Evolutionary conservation across 1,140 invertebrate genomes (phyloP), one percentile per base, ranked within the genome.

Genomic region (Drosophila pectinifera): DNA sequence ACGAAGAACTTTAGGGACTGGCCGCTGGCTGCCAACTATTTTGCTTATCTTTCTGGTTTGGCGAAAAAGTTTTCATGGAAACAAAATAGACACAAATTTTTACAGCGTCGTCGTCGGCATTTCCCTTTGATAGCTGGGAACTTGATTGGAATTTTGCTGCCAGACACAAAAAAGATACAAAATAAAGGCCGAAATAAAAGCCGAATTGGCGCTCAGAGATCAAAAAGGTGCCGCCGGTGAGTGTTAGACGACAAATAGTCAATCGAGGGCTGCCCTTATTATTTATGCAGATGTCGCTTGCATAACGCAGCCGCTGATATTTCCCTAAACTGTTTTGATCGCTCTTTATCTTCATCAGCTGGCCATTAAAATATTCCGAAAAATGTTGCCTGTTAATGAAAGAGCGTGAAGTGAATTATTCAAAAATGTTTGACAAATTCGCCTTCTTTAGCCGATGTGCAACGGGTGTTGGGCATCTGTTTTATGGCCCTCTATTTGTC

Each of bases 241-340:
- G 73, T 75, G 72, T 75, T 75, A 75, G 73, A 65, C 54, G 73
- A 75, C 73, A 75, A 75, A 75, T 75, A 74, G 70, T 57, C 73
- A 57, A 64, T 75, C 58, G 70, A 57, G 58, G 70, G 59, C 70
- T 64, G 42, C 51, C 70, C 72, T 64, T 67, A 58, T 75, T 58
- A 75, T 75, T 75, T 75, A 75, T 75, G 73, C 59, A 75, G 53
- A 75, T 75, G 46, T 24, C 45, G 34, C 59, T 75, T 75, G 53
- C 73, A 75, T 65, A 75, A 75, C 58, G 49, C 51, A 43, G 42
- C 59, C 26, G 51, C 67, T 65, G 73, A 76, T 76, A 28, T 54
- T 41, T 68, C 36, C 76, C 68, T 76, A 76, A 76, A 76, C 73
- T 76, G 73, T 76, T 76, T 76, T 76, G 73, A 76, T 76, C 55